Evolutionary conservation across 2,888 invertebrate species (phyloP).

Genomic region (Nebria salina): DNA sequence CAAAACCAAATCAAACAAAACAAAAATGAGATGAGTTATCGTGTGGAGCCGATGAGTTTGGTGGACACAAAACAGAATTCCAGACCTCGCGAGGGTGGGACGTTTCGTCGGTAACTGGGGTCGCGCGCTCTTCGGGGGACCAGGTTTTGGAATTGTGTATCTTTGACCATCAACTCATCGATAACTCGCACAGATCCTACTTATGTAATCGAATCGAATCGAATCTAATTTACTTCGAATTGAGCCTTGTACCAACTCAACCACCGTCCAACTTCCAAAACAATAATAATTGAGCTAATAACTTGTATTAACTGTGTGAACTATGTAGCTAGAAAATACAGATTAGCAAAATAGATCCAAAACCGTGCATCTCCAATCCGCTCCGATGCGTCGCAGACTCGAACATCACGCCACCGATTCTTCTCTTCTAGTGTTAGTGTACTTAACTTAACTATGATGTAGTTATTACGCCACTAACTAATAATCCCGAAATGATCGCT

Average conservation of each 20-base stretch:
- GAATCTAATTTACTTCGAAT: too few relatives aligned
- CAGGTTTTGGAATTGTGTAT: background rate
- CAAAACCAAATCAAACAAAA: too few relatives aligned
- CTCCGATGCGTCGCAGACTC: background rate
- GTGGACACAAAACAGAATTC: conserved; percentile 64
- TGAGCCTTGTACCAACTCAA: background rate
- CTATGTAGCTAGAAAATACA: too few relatives aligned
- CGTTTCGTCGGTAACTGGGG: background rate
- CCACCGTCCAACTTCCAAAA: background rate
- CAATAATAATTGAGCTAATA: background rate
- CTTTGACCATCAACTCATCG: background rate
- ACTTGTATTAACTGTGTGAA: background rate
- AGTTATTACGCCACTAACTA: background rate
- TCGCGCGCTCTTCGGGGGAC: background rate
- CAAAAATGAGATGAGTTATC: too few relatives aligned
- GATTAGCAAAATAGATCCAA: background rate
- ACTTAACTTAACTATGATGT: too few relatives aligned
- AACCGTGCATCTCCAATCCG: background rate
- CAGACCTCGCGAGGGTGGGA: conserved; percentile 62
- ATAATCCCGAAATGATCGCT: background rate
- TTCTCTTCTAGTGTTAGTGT: too few relatives aligned
- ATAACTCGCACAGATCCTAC: background rate
- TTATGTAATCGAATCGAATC: background rate
- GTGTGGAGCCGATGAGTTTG: background rate
- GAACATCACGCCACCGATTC: background rate